Base-by-base conservation (phyloP, 2,113 vertebrate genomes). In the Aleadryas rufinucha region DNA sequence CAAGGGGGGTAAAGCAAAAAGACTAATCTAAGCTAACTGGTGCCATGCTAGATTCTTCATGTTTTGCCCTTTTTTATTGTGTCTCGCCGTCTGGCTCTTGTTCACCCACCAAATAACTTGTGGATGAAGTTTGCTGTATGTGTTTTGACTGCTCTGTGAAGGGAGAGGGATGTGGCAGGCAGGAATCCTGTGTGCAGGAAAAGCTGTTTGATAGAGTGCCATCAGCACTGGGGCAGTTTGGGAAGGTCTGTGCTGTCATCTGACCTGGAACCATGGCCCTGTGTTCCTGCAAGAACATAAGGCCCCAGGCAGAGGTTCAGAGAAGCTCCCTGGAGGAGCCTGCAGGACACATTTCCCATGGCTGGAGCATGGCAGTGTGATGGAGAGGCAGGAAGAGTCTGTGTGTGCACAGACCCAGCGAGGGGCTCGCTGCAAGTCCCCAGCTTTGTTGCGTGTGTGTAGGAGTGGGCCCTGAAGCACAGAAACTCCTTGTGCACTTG, bases 321-420 rank as follows among this genome's bases (percentile, higher is more conserved):
- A 42, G 77, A 10, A 37, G 16, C 49, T 87, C 19, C 0, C 70
- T 31, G 63, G 49, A 15, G 3, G 15, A 65, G 54, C 30, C 54
- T 59, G 28, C 33, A 59, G 80, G 80, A 35, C 52, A 6, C 30
- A 7, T 13, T 61, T 21, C 8, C 75, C 0, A 0, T 13, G 65
- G 54, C 54, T 54, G 52, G 54, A 69, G 63, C 16, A 1, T 6
- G 37, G 66, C 75, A 54, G 0, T 1, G 0, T n/a, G 59, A 13
- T 10, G n/a, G 47, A 70, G 50, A 30, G 41, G 33, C 42, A 52
- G 78, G 39, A 54, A 4, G 30, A 11, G 42, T 10, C 31, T n/a
- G 9, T 52, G 52, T 28, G 45, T n/a, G 6, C 4, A 1, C 37
- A 52, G 44, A 47, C 4, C 57, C 57, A 64, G 66, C 7, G 12